Evolutionary conservation across 53 echinoderm and acorn worm genomes (phyloP).

Genomic region (Crossaster papposus): DNA sequence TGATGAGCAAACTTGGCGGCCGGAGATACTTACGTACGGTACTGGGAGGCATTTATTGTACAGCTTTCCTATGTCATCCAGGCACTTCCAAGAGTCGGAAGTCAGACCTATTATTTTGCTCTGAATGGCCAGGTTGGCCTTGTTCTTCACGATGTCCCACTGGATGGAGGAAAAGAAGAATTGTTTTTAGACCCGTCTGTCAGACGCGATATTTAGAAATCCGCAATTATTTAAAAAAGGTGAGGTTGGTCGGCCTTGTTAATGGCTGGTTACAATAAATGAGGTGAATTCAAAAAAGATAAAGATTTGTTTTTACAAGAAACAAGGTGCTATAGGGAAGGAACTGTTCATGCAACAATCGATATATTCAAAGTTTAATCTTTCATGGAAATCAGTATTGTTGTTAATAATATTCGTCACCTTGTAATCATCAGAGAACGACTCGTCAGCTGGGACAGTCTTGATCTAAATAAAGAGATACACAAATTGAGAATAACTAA

Average conservation of each 20-base stretch:
- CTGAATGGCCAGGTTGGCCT: conserved; percentile 31
- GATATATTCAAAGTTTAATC: too few relatives aligned
- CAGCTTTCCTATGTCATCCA: conserved; percentile 74
- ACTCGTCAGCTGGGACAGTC: background rate
- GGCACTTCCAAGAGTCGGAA: conserved; percentile 62
- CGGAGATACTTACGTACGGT: conserved; percentile 71
- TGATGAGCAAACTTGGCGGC: background rate
- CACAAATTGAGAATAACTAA: background rate
- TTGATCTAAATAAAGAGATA: conserved; percentile 42
- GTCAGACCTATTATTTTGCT: conserved; percentile 71
- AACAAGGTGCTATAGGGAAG: too few relatives aligned
- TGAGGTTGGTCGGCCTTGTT: too few relatives aligned
- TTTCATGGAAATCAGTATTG: background rate
- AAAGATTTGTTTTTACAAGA: too few relatives aligned
- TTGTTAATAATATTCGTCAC: conserved; percentile 6
- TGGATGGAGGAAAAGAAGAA: background rate
- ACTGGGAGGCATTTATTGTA: conserved; percentile 70
- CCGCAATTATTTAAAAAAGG: background rate
- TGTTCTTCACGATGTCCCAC: conserved; percentile 43
- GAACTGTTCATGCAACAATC: too few relatives aligned
- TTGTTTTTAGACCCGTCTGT: background rate
- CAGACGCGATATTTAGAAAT: background rate
- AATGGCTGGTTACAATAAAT: too few relatives aligned
- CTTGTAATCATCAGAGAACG: conserved; percentile 55
- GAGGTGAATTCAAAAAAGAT: too few relatives aligned